Conservation (phyloP, 2,888 invertebrate genomes). For the Ormia ochracea region DNA sequence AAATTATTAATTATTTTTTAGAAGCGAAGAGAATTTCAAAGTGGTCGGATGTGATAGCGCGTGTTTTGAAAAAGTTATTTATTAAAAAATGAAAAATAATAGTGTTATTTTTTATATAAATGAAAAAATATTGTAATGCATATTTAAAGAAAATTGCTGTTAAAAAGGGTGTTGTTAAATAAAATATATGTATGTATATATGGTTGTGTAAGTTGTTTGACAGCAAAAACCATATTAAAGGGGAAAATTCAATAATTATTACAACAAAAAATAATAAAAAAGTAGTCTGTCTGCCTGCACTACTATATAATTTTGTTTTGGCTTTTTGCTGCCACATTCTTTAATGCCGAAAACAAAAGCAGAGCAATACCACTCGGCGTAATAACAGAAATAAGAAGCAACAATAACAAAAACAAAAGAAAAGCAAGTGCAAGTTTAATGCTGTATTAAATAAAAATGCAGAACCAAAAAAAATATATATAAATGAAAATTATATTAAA, state of each 20-base stretch:
- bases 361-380: conserved; percentile 46
- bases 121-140: neutral
- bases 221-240: neutral
- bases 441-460: too few species aligned
- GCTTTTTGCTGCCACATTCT: neutral
- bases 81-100: conserved; percentile 6
- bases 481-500: neutral
- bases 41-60: conserved; percentile 25
- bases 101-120: conserved; percentile 25
- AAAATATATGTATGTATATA: too few species aligned
- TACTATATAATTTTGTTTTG: neutral
- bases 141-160: neutral
- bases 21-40: conserved; percentile 50
- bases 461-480: conserved; percentile 24
- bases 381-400: too few species aligned
- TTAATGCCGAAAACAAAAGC: conserved; percentile 5
- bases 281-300: conserved; percentile 23
- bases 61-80: conserved; percentile 31
- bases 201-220: neutral
- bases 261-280: conserved; percentile 18
- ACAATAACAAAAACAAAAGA: conserved; percentile 46
- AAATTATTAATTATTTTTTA: conserved; percentile 34
- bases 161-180: conserved; percentile 11
- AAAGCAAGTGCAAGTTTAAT: conserved; percentile 27
- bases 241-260: conserved; percentile 50